Percentiles rank a stretch among this genome's conserved stretches.
Conservation (phyloP, 2,888 invertebrate species). For the Hypselothyrea guttata region DNA sequence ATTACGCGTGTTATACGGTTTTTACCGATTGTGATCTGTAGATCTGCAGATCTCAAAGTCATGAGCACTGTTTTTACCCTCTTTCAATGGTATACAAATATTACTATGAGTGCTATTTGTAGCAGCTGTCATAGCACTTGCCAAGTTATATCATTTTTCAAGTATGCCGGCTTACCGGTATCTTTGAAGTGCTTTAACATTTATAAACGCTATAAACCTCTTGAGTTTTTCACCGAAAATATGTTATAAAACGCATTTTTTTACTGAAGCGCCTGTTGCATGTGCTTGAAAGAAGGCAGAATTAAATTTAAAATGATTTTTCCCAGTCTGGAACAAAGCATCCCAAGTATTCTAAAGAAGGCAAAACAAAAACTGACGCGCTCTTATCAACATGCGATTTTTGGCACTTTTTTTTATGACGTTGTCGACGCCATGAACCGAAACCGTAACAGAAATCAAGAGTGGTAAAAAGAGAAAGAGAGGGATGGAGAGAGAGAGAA, state of each 20-base stretch:
- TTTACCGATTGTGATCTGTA: too few relatives aligned
- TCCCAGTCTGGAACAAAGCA: background rate
- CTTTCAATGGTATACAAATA: too few relatives aligned
- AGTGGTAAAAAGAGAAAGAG: background rate
- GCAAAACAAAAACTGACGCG: slow-evolving; percentile 32
- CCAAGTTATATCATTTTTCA: too few relatives aligned
- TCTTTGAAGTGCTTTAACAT: too few relatives aligned
- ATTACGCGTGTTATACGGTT: too few relatives aligned
- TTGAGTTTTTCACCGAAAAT: background rate
- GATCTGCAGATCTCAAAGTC: too few relatives aligned
- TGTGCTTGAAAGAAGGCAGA: background rate
- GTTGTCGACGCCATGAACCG: slow-evolving; percentile 46
- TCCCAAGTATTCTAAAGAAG: too few relatives aligned
- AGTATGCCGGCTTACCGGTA: too few relatives aligned
- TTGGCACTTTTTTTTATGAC: slow-evolving; percentile 68
- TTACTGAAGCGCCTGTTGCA: slow-evolving; percentile 19
- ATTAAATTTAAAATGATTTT: slow-evolving; percentile 1
- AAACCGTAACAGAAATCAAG: slow-evolving; percentile 14
- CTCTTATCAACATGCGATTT: slow-evolving; percentile 71
- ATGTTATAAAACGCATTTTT: background rate
- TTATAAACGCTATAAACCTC: background rate
- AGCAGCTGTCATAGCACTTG: too few relatives aligned
- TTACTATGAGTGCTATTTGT: too few relatives aligned
- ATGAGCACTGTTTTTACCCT: too few relatives aligned
- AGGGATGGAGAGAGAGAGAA: background rate